Evolutionary conservation across 37 sponge, comb jelly and placozoan genomes (phyloP), one percentile per base, ranked within the genome.

Genomic region (Geodia barretti): DNA sequence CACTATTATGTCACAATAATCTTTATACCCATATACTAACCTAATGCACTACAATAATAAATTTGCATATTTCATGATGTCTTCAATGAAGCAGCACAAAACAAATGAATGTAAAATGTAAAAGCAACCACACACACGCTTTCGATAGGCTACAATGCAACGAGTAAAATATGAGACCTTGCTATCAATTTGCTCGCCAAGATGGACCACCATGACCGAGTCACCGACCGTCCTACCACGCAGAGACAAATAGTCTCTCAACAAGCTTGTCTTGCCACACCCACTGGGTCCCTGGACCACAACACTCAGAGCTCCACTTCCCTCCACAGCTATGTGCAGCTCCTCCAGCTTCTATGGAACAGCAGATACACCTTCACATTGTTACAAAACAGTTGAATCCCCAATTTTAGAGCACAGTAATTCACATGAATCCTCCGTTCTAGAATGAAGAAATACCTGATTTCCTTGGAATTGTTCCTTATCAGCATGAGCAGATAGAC

Each of bases 101-200:
- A n/a, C n/a, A n/a, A n/a, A n/a, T n/a, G n/a, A n/a, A n/a, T n/a
- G n/a, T n/a, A n/a, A n/a, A n/a, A n/a, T n/a, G n/a, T n/a, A n/a
- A n/a, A n/a, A n/a, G n/a, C n/a, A n/a, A n/a, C n/a, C n/a, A n/a
- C n/a, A n/a, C n/a, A n/a, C n/a, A n/a, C n/a, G n/a, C n/a, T n/a
- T n/a, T n/a, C n/a, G n/a, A n/a, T n/a, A n/a, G n/a, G n/a, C n/a
- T n/a, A n/a, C n/a, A n/a, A n/a, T n/a, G n/a, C n/a, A n/a, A n/a
- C n/a, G n/a, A n/a, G n/a, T n/a, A n/a, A n/a, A n/a, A n/a, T n/a
- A 24, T 30, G 58, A 25, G 38, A 84, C 88, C 81, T 87, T 92
- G 67, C 88, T 75, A 63, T 87, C 92, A 24, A 84, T 60, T 73
- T 92, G 92, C 63, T 87, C 88, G 30, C 88, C 88, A 68, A 87